Base-by-base conservation (phyloP, 2,113 vertebrate genomes). In the Micronycteris hirsuta region DNA sequence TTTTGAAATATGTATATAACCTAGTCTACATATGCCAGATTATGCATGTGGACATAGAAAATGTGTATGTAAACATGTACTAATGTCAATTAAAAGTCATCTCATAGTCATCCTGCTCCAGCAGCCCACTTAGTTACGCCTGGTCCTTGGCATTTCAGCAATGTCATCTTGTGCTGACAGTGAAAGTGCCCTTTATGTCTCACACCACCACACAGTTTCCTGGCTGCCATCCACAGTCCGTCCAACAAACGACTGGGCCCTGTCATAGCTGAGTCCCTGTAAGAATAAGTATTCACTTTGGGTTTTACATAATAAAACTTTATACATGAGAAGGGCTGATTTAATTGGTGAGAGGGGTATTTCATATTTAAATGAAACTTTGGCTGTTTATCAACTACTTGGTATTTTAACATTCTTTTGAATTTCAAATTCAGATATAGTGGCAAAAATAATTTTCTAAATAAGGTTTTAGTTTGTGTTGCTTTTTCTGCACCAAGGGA, bases 91-190 rank as follows among this genome's bases (percentile, higher is more conserved):
- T 97, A 76, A 89, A 97, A 97, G 92, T 96, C 96, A 97, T 93
- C 92, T 88, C 92, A 84, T 80, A 96, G 96, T 98, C 96, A 70
- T 94, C 96, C 95, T 97, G 95, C 97, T 96, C 96, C 95, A 97
- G 96, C 97, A 87, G 89, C 96, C 94, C 93, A 89, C 95, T 98
- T 96, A 95, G 91, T 98, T 98, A 92, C 33, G 47, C 95, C 88
- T 85, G 56, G 97, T 86, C 91, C 97, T 94, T 97, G 98, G 97
- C 95, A 98, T 98, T 97, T 98, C 97, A 98, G 98, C 91, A 96
- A 97, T 98, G 97, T 84, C 96, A 38, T 80, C 63, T 90, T 61
- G 7, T 92, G 91, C 97, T 92, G 97, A 95, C 94, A 96, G 87
- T 98, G 95, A 96, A 98, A 98, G 96, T 97, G 43, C 90, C 96